Conservation (phyloP, 1,140 invertebrate genomes). For the Chionoecetes opilio region DNA sequence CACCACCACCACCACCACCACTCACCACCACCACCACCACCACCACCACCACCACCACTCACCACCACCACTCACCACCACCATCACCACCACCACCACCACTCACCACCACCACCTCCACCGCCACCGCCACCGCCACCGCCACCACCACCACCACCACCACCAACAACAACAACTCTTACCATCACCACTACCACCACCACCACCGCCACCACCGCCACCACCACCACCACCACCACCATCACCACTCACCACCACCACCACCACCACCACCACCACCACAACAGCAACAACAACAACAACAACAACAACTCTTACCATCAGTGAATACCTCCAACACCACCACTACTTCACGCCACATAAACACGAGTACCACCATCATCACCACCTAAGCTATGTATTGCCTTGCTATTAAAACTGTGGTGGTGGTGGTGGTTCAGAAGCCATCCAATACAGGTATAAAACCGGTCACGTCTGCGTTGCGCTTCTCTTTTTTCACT, state of each 20-base stretch:
- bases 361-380: neutral
- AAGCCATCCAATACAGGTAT: slow-evolving; percentile 45
- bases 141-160: neutral
- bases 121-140: neutral
- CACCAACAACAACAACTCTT: too few relatives aligned
- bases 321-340: too few relatives aligned
- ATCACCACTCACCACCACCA: too few relatives aligned
- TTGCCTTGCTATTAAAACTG: too few relatives aligned
- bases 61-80: neutral
- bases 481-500: slow-evolving; percentile 68
- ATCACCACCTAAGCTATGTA: neutral
- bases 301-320: too few relatives aligned
- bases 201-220: too few relatives aligned
- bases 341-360: neutral
- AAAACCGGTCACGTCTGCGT: slow-evolving; percentile 54
- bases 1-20: neutral
- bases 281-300: too few relatives aligned
- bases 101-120: neutral
- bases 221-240: too few relatives aligned
- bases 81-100: too few relatives aligned
- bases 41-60: neutral
- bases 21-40: neutral
- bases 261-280: too few relatives aligned
- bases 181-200: neutral
- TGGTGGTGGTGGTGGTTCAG: slow-evolving; percentile 35